A percentile compares a stretch with the other conserved stretches of the same genome.
Conservation (phyloP, 2,888 invertebrate species). For the Pseudococcus jackbeardsleyi region DNA sequence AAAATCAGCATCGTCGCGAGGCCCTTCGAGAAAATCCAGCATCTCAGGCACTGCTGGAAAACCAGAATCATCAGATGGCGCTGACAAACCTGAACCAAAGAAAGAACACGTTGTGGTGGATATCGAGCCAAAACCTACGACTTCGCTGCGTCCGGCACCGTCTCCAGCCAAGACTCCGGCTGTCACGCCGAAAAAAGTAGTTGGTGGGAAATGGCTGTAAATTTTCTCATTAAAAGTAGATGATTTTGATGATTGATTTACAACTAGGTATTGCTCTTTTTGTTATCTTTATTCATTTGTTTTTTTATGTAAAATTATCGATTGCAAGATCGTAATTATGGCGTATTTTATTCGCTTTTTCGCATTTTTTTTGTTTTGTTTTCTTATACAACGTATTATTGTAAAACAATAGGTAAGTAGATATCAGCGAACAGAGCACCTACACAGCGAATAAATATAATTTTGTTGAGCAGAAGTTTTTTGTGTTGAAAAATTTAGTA, state of each 20-base stretch:
- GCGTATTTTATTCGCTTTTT: background rate
- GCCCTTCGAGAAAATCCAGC: background rate
- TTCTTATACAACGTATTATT: background rate
- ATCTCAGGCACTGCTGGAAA: background rate
- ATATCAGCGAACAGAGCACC: background rate
- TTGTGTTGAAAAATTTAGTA: too few relatives aligned
- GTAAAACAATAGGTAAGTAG: background rate
- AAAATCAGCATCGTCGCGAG: background rate
- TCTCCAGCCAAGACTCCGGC: background rate
- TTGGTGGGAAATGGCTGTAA: conserved; percentile 61
- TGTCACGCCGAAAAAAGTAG: conserved; percentile 52
- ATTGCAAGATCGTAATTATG: background rate
- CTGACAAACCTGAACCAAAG: background rate
- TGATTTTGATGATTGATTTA: background rate
- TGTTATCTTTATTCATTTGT: background rate
- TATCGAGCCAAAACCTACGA: background rate
- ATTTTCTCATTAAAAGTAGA: background rate
- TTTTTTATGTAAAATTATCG: background rate
- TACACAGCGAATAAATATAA: background rate
- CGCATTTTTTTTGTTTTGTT: background rate
- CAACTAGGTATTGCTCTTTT: background rate
- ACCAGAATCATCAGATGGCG: background rate
- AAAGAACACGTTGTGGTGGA: conserved; percentile 34
- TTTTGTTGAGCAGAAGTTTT: background rate
- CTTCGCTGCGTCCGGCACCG: background rate